Evolutionary conservation across 2,888 invertebrate species (phyloP).

Genomic region (Polyommatus icarus): DNA sequence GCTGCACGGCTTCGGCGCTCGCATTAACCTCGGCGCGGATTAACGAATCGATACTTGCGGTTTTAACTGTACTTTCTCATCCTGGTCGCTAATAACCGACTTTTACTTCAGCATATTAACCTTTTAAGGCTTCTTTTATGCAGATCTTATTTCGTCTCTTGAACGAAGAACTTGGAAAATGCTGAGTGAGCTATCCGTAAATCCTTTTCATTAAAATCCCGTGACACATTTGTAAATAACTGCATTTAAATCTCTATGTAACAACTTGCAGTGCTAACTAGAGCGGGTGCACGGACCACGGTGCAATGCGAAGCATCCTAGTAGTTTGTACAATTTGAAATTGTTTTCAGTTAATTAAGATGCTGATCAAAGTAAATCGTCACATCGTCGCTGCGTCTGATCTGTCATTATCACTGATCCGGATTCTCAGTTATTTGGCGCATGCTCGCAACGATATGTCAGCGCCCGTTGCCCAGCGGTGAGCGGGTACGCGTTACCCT

Average conservation of each 20-base stretch:
- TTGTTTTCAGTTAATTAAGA: background rate
- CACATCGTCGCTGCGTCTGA: background rate
- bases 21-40: slow-evolving; percentile 23
- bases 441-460: slow-evolving; percentile 53
- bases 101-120: slow-evolving; percentile 18
- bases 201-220: background rate
- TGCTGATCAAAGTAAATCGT: background rate
- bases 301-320: background rate
- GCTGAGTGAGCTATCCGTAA: background rate
- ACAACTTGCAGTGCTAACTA: background rate
- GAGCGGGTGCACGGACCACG: background rate
- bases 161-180: background rate
- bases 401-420: slow-evolving; percentile 42
- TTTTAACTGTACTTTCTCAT: slow-evolving; percentile 30
- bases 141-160: background rate
- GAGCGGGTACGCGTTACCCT: background rate
- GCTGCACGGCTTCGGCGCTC: slow-evolving; percentile 12
- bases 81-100: slow-evolving; percentile 2
- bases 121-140: slow-evolving; percentile 33
- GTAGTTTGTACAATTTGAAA: background rate
- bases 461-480: background rate
- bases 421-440: slow-evolving; percentile 67
- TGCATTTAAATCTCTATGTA: background rate
- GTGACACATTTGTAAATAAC: background rate
- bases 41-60: slow-evolving; percentile 31